Conservation (phyloP, 2,797 vertebrate species). For the Sphenodon punctatus region DNA sequence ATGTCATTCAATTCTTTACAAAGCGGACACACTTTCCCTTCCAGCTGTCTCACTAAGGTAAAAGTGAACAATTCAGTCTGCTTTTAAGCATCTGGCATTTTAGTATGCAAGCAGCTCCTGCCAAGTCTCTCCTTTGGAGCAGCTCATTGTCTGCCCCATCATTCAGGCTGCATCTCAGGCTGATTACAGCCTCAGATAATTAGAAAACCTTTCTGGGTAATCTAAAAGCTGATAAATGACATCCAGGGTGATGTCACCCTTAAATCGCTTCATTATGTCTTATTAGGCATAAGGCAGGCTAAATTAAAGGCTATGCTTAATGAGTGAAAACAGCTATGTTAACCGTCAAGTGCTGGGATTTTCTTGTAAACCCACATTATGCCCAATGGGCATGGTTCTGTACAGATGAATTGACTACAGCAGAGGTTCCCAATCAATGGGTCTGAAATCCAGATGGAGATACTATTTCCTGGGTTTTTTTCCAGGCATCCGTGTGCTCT, state of each 20-base stretch:
- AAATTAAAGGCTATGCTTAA: constrained; percentile 5
- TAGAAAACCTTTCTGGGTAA: constrained; percentile 26
- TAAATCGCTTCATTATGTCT: constrained; percentile 36
- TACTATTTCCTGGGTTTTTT: too few relatives aligned
- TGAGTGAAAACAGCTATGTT: background rate
- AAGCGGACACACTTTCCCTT: background rate
- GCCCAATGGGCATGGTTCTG: background rate
- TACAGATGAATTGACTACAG: background rate
- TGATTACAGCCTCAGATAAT: constrained; percentile 28
- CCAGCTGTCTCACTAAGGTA: background rate
- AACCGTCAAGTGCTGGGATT: background rate
- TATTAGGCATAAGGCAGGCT: background rate
- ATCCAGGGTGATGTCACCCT: constrained; percentile 31
- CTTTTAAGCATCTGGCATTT: background rate
- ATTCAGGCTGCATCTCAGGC: background rate
- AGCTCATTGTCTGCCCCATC: constrained; percentile 1
- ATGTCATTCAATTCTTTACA: too few relatives aligned
- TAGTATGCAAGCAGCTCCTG: background rate
- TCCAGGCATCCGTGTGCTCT: too few relatives aligned
- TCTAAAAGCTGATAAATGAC: constrained; percentile 15
- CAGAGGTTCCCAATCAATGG: too few relatives aligned
- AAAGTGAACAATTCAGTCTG: background rate
- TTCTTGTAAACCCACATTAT: too few relatives aligned
- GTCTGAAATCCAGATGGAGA: too few relatives aligned
- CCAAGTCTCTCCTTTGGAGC: background rate